A percentile compares a stretch with the other conserved stretches of the same genome.
phyloP scores from a whole-genome alignment of 2,888 invertebrate species.

The Homarus gammarus region DNA sequence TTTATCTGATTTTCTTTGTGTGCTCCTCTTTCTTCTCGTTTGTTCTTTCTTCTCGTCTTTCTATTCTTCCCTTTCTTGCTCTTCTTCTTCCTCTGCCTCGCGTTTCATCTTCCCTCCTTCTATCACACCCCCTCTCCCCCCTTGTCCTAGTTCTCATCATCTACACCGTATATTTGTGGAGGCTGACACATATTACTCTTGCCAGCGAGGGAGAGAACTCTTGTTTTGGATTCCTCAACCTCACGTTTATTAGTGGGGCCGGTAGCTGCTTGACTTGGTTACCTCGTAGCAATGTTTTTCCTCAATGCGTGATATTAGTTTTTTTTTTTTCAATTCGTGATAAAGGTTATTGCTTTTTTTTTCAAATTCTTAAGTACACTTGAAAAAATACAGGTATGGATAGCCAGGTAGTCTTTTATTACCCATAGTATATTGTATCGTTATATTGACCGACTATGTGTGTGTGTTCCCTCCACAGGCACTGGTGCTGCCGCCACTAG shows the following conservation, averaged over 20 bases:
- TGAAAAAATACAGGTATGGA: constrained; percentile 2
- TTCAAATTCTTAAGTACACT: too few species aligned
- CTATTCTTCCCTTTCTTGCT: too few species aligned
- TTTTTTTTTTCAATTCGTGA: background rate
- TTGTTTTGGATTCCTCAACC: too few species aligned
- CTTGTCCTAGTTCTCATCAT: too few species aligned
- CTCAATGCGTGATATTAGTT: background rate
- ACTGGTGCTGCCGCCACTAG: constrained; percentile 96
- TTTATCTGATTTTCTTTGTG: too few species aligned
- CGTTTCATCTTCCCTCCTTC: constrained; percentile 9
- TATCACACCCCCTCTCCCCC: background rate
- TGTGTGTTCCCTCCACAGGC: constrained; percentile 85
- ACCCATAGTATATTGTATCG: background rate
- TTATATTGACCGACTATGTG: background rate
- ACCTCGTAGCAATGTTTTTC: too few species aligned
- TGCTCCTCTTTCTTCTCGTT: background rate
- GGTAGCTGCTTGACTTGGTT: too few species aligned
- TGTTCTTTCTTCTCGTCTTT: background rate
- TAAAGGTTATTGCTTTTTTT: too few species aligned
- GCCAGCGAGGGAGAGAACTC: too few species aligned
- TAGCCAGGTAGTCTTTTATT: background rate
- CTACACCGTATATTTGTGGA: too few species aligned
- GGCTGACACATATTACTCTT: too few species aligned
- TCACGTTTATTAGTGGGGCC: too few species aligned
- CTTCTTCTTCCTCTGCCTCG: background rate